phyloP scores from a whole-genome alignment of 2,797 vertebrate genomes.

The Intellagama lesueurii region DNA sequence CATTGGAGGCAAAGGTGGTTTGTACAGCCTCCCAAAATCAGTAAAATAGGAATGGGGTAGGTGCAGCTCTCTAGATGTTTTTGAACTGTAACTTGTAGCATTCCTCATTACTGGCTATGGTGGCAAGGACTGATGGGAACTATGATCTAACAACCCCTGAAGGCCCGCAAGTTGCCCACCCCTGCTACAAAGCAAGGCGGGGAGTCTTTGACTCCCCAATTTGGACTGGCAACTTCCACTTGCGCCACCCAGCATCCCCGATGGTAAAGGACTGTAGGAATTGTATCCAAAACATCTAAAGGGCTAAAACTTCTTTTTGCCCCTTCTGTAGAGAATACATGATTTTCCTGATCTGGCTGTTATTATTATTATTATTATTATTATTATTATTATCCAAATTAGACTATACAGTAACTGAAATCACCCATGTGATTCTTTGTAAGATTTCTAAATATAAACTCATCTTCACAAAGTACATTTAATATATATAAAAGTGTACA shows the following conservation, averaged over 20 bases:
- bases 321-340: background rate
- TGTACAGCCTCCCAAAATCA: background rate
- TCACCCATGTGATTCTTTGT: background rate
- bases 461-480: background rate
- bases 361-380: too few species aligned
- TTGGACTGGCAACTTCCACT: background rate
- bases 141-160: too few species aligned
- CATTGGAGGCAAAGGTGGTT: background rate
- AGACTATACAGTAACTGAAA: background rate
- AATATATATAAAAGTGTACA: background rate
- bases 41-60: background rate
- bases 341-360: background rate
- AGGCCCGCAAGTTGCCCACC: too few species aligned
- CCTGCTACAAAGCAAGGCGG: too few species aligned
- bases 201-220: too few species aligned
- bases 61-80: background rate
- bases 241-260: background rate
- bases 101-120: too few species aligned
- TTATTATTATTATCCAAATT: background rate
- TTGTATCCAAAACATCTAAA: background rate
- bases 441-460: background rate
- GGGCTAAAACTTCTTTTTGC: background rate
- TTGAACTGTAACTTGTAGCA: too few species aligned
- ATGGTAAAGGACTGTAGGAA: background rate
- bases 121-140: too few species aligned